Evolutionary conservation across 2,113 vertebrate species (phyloP), one percentile per base, ranked within the genome.

Genomic region (Psittacula cyanocephala): DNA sequence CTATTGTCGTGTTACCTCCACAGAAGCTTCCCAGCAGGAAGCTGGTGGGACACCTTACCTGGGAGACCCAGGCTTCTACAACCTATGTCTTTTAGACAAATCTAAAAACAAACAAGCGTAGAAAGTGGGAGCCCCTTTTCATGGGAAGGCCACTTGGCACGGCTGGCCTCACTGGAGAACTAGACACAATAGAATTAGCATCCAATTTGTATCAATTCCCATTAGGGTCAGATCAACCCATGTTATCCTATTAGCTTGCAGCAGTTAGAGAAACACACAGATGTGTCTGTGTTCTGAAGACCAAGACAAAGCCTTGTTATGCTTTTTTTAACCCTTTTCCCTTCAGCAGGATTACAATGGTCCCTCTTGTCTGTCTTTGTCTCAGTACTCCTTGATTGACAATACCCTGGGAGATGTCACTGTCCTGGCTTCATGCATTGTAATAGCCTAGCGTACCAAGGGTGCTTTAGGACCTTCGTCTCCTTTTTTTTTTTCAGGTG

Each of bases 361-460:
- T 97, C 60, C 95, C 96, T 96, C 93, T 95, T 98, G 96, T 98
- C 94, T 86, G 69, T 91, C 93, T 97, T 96, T 97, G 96, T 95
- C 93, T 82, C 81, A 53, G 72, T 71, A 84, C 78, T 91, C 91
- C 95, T 98, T 99, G 98, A 99, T 98, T 98, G 98, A 98, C 98
- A 98, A 97, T 97, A 98, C 97, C 98, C 98, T 97, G 81, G 98
- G 98, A 98, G 98, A 97, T 98, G 98, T 98, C 98, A 98, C 94
- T 93, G 92, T 97, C 94, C 95, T 96, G 96, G 92, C 93, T 97
- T 91, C 41, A 18, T 84, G 97, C 98, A 98, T 97, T 98, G 93
- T 94, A 81, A 90, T 70, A 77, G 95, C 72, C 60, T 92, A 89
- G 89, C 11, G 76, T 91, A 91, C 83, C 89, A 97, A 91, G 83